phyloP scores from a whole-genome alignment of 1,140 invertebrate species.

The Venturia canescens region DNA sequence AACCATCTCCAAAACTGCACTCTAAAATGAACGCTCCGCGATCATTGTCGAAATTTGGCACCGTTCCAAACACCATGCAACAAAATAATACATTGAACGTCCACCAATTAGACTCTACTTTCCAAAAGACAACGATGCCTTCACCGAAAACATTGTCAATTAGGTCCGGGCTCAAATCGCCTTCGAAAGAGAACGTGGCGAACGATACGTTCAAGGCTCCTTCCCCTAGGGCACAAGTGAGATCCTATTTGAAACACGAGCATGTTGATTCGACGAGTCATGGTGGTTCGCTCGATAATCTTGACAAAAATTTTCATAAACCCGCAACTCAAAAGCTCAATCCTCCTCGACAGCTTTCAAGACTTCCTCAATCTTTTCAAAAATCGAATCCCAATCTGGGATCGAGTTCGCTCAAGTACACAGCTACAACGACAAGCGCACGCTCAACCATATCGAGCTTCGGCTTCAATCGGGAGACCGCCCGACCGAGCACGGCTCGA shows the following conservation, averaged over 20 bases:
- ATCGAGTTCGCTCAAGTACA: conserved; percentile 59
- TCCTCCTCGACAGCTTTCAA: conserved; percentile 63
- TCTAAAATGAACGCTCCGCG: neutral
- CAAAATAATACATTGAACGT: conserved; percentile 11
- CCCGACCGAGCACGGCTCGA: conserved; percentile 62
- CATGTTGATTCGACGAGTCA: neutral
- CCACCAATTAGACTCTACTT: conserved; percentile 49
- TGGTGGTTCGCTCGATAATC: conserved; percentile 22
- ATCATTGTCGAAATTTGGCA: conserved; percentile 24
- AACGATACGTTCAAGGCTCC: conserved; percentile 40
- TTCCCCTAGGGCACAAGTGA: neutral
- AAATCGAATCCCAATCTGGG: conserved; percentile 74
- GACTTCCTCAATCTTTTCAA: conserved; percentile 70
- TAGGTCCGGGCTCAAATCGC: neutral
- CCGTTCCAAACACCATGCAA: neutral
- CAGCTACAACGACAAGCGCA: conserved; percentile 35
- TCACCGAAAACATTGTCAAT: conserved; percentile 37
- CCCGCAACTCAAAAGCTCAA: conserved; percentile 29
- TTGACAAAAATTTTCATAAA: conserved; percentile 18
- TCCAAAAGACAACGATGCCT: conserved; percentile 54
- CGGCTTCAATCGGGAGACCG: conserved; percentile 63
- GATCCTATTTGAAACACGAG: neutral
- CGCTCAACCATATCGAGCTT: conserved; percentile 52
- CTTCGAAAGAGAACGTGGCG: neutral
- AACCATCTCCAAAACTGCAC: neutral